Evolutionary conservation across 2,888 invertebrate species (phyloP).

Genomic region (Dynastes grantii): DNA sequence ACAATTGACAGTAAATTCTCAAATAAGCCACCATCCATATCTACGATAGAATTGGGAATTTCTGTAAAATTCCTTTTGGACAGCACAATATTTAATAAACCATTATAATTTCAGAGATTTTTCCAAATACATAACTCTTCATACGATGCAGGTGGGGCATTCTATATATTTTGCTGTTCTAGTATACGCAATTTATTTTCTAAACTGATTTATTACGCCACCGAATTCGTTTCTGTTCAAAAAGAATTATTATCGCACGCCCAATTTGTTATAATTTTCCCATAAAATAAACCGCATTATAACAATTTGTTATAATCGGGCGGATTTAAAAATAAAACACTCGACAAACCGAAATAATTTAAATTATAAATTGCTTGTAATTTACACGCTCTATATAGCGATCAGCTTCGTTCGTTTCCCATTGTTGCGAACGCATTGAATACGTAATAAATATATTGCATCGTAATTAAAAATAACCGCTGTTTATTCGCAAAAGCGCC

Average conservation of each 20-base stretch:
- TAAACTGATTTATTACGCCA: too few relatives aligned
- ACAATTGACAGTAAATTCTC: too few relatives aligned
- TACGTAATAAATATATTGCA: conserved; percentile 43
- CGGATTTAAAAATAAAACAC: conserved; percentile 11
- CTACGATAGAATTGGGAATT: too few relatives aligned
- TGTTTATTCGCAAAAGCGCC: conserved; percentile 14
- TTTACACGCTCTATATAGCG: not conserved
- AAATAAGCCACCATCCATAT: too few relatives aligned
- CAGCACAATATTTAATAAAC: too few relatives aligned
- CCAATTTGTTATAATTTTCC: conserved; percentile 6
- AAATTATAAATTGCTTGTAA: conserved; percentile 42
- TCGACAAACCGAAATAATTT: conserved; percentile 30
- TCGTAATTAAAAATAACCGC: conserved; percentile 43
- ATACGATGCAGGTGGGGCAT: too few relatives aligned
- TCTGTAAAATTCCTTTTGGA: too few relatives aligned
- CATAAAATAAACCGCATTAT: conserved; percentile 12
- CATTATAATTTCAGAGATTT: too few relatives aligned
- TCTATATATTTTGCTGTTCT: too few relatives aligned
- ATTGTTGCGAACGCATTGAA: conserved; percentile 40
- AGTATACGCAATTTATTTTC: too few relatives aligned
- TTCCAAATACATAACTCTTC: too few relatives aligned
- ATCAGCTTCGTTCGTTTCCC: conserved; percentile 18
- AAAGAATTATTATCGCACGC: not conserved
- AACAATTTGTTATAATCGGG: conserved; percentile 3
- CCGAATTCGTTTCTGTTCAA: too few relatives aligned